A percentile compares a stretch with the other conserved stretches of the same genome.
Evolutionary conservation across 2,797 vertebrate genomes (phyloP).

Genomic region (Poliocrania exsul): DNA sequence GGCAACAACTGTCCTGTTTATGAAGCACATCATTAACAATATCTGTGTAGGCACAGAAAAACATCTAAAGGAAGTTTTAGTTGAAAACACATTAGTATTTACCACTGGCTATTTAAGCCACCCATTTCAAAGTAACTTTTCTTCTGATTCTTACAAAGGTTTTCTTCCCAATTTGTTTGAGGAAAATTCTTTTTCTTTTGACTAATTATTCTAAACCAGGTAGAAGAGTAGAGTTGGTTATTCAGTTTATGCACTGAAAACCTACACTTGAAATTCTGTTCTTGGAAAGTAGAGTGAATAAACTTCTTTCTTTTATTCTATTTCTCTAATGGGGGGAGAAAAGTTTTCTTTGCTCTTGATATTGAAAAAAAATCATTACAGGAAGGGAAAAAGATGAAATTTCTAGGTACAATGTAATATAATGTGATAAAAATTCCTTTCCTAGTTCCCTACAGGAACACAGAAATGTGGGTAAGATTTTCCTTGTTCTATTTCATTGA

Average conservation of each 20-base stretch:
- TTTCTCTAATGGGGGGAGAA: not conserved
- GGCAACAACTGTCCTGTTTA: conserved; percentile 55
- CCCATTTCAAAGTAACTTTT: not conserved
- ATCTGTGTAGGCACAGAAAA: conserved; percentile 21
- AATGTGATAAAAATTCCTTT: not conserved
- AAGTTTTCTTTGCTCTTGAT: not conserved
- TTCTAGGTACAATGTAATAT: not conserved
- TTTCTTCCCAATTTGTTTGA: not conserved
- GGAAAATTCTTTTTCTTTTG: not conserved
- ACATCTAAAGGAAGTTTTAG: conserved; percentile 12
- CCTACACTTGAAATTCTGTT: conserved; percentile 27
- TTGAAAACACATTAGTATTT: not conserved
- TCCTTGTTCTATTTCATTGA: not conserved
- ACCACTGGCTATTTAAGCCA: not conserved
- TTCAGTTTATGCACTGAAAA: conserved; percentile 9
- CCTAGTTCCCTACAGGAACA: not conserved
- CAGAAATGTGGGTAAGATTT: not conserved
- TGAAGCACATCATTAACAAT: conserved; percentile 33
- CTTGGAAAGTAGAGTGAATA: not conserved
- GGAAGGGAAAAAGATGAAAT: not conserved
- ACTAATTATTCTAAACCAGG: not conserved
- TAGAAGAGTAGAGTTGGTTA: not conserved
- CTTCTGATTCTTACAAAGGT: not conserved
- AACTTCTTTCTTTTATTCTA: not conserved
- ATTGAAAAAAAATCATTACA: not conserved